Evolutionary conservation across 2,888 invertebrate species (phyloP).

Genomic region (Bombylius major): DNA sequence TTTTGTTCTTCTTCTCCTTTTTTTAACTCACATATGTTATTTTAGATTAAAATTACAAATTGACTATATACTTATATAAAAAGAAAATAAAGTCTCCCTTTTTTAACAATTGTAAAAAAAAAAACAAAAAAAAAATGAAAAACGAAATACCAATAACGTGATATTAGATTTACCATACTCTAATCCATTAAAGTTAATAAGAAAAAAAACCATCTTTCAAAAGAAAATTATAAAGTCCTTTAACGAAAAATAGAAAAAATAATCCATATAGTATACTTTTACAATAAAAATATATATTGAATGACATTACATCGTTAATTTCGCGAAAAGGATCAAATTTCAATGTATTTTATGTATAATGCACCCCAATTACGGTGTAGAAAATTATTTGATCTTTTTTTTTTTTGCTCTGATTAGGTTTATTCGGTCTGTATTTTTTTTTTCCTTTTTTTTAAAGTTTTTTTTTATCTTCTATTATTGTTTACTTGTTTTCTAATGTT

Average conservation of each 20-base stretch:
- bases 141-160: no score
- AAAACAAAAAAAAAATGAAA: background rate
- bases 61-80: slow-evolving; percentile 8
- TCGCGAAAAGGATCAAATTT: background rate
- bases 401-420: background rate
- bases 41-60: slow-evolving; percentile 10
- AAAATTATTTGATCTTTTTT: background rate
- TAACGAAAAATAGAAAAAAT: background rate
- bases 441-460: background rate
- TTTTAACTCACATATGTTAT: slow-evolving; percentile 2
- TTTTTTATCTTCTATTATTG: background rate
- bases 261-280: background rate
- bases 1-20: background rate
- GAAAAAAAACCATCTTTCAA: no score
- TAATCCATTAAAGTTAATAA: no score
- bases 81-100: slow-evolving; percentile 1
- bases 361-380: background rate
- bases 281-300: background rate
- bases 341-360: background rate
- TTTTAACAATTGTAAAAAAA: background rate
- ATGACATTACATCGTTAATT: background rate
- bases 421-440: background rate
- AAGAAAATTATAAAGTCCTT: no score
- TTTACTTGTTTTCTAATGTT: background rate
- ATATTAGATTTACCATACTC: no score